These are phyloP conservation scores for Mycalesis mineus DNA, from an alignment of 2,888 invertebrate genomes.

Conservation along the genomic window DNA sequence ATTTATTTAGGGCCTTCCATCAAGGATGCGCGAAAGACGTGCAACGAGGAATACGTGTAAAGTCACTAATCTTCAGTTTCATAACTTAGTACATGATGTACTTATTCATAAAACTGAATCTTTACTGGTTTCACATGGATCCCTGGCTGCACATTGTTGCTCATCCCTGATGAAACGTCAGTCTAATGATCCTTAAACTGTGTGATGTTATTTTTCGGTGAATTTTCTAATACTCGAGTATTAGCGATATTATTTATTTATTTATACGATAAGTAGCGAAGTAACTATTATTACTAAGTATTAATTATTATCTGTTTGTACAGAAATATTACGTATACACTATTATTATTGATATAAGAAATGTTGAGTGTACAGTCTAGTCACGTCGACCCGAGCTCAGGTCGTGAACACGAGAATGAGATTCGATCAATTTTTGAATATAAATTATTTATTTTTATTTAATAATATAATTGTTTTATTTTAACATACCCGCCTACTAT, in stretches of 20 bases:
- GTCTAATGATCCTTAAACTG: slow-evolving; percentile 61
- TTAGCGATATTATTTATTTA: slow-evolving; percentile 73
- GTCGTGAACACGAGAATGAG: slow-evolving; percentile 56
- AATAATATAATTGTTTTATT: slow-evolving; percentile 27
- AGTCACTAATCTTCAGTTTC: too few species aligned
- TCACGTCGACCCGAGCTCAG: slow-evolving; percentile 73
- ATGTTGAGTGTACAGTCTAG: slow-evolving; percentile 77
- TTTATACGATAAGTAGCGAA: slow-evolving; percentile 72
- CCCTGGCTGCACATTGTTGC: neutral
- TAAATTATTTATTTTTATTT: slow-evolving; percentile 77
- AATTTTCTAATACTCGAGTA: slow-evolving; percentile 77
- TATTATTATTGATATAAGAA: slow-evolving; percentile 59
- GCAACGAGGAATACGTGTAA: too few species aligned
- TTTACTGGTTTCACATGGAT: neutral
- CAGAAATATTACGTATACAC: slow-evolving; percentile 69
- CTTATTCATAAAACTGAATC: neutral
- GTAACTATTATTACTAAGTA: slow-evolving; percentile 60
- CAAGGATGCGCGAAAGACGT: neutral
- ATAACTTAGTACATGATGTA: neutral
- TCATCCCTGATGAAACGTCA: neutral
- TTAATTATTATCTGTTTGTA: slow-evolving; percentile 70
- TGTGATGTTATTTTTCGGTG: slow-evolving; percentile 73
- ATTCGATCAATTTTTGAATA: slow-evolving; percentile 65
- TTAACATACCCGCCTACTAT: neutral
- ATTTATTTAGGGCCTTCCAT: slow-evolving; percentile 54